These are phyloP conservation scores for Hirudinaria manillensis DNA, from an alignment of 2,888 invertebrate species.

Conservation along the genomic window DNA sequence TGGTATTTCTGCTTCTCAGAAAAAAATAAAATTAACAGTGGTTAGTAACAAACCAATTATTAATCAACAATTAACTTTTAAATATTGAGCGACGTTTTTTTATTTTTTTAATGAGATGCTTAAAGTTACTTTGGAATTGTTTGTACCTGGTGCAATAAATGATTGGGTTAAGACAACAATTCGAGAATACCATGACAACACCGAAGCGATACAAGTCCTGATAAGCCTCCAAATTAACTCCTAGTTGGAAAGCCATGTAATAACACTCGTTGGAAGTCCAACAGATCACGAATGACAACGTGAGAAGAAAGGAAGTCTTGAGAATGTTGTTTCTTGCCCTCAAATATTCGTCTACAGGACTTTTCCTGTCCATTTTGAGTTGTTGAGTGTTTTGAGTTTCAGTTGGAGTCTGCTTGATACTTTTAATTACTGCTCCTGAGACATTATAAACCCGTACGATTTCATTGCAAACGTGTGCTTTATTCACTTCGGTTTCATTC, in stretches of 20 bases:
- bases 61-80: too few relatives aligned
- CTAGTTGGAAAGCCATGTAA: slow-evolving; percentile 38
- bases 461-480: too few relatives aligned
- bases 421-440: too few relatives aligned
- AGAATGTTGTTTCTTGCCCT: slow-evolving; percentile 35
- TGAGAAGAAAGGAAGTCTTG: slow-evolving; percentile 36
- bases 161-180: slow-evolving; percentile 39
- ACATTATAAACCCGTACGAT: too few relatives aligned
- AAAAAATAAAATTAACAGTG: too few relatives aligned
- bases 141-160: slow-evolving; percentile 37
- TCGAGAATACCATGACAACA: slow-evolving; percentile 36
- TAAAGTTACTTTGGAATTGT: slow-evolving; percentile 33
- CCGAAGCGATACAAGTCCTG: slow-evolving; percentile 37
- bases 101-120: slow-evolving; percentile 12
- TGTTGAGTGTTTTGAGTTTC: neutral
- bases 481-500: too few relatives aligned
- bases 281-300: slow-evolving; percentile 35
- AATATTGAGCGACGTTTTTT: too few relatives aligned
- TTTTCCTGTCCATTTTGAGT: neutral
- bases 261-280: slow-evolving; percentile 37
- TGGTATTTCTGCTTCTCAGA: too few relatives aligned
- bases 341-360: slow-evolving; percentile 13
- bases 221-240: slow-evolving; percentile 19
- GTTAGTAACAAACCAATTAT: too few relatives aligned
- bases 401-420: too few relatives aligned